Base-by-base conservation (phyloP, 2,888 invertebrate genomes). In the Scaptodrosophila latifasciaeformis region DNA sequence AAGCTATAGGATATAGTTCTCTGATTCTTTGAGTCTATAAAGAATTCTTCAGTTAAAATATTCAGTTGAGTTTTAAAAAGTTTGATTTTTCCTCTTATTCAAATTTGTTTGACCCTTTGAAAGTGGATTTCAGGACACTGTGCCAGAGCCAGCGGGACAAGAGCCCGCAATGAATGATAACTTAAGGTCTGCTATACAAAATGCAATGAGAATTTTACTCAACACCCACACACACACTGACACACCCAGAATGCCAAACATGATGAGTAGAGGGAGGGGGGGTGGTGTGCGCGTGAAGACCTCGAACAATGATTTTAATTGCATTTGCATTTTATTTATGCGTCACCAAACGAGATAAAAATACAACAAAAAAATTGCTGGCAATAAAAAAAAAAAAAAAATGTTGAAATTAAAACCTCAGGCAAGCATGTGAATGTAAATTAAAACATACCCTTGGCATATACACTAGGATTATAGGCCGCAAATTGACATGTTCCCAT, bases 401-500 rank as follows among this genome's bases (percentile, higher is more conserved):
- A 24, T 7, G 24, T 3, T 24, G 7, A 24, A 39, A 40, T 19
- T 10, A 40, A 34, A 34, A 34, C 46, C 10, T 3, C 19, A 34
- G 3, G 31, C 4, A 12, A 30, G 43, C 39, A 39, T 4, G 4
- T n/a, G n/a, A n/a, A 42, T 10, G 12, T 10, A 15, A 45, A 31
- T n/a, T 21, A n/a, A 30, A 31, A 68, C 80, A 81, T 78, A 86
- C 86, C 85, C 82, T 84, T 83, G 27, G 84, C 67, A 68, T 84
- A 82, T 42, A 84, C 65, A 49, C 75, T 80, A 40, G 84, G 83
- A 74, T 83, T 82, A 68, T 83, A 84, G 56, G 82, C 82, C 43
- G 84, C 77, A 68, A 86, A 85, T 68, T 85, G 85, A 78, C 81
- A 83, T 60, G 85, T 78, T 60, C 85, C 85, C 79, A 85, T 82